Percentiles rank a stretch among this genome's conserved stretches.
Evolutionary conservation across 1,140 invertebrate species (phyloP).

Genomic region (Drosophila nigromelanica): DNA sequence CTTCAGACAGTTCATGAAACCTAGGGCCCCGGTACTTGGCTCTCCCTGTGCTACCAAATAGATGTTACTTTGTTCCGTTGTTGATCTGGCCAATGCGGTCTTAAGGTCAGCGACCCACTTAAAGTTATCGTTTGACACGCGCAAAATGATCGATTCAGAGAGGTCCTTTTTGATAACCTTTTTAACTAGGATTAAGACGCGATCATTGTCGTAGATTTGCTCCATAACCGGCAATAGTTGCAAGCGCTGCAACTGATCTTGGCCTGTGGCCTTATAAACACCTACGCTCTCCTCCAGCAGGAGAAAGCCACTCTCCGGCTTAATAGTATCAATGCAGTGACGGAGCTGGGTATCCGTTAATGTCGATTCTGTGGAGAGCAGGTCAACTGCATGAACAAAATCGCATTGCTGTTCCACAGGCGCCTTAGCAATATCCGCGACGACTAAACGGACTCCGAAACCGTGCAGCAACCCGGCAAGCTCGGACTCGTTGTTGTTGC

Average conservation of each 20-base stretch:
- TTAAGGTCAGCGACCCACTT: constrained; percentile 93
- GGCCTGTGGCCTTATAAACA: constrained; percentile 84
- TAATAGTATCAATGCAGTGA: constrained; percentile 87
- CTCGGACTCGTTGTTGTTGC: constrained; percentile 82
- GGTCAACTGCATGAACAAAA: constrained; percentile 86
- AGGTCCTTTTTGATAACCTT: constrained; percentile 72
- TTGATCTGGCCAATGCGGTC: constrained; percentile 86
- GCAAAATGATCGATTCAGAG: constrained; percentile 35
- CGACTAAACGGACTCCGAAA: constrained; percentile 85
- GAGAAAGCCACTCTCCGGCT: constrained; percentile 88
- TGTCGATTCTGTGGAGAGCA: constrained; percentile 82
- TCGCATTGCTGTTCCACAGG: constrained; percentile 88
- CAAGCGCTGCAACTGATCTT: constrained; percentile 78
- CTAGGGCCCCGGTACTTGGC: constrained; percentile 90
- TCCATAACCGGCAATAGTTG: constrained; percentile 84
- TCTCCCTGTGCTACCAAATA: constrained; percentile 89
- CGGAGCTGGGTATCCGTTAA: constrained; percentile 79
- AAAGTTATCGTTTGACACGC: constrained; percentile 88
- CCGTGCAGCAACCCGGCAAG: constrained; percentile 55
- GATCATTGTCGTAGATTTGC: constrained; percentile 85
- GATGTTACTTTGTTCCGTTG: constrained; percentile 86
- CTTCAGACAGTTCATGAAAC: constrained; percentile 94
- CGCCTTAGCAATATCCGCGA: constrained; percentile 85
- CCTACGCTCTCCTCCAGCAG: constrained; percentile 89
- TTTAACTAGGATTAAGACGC: constrained; percentile 86